Percentiles rank a stretch among this genome's conserved stretches.
Conservation (phyloP, 2,113 vertebrate genomes). For the Pyrgilauda ruficollis region DNA sequence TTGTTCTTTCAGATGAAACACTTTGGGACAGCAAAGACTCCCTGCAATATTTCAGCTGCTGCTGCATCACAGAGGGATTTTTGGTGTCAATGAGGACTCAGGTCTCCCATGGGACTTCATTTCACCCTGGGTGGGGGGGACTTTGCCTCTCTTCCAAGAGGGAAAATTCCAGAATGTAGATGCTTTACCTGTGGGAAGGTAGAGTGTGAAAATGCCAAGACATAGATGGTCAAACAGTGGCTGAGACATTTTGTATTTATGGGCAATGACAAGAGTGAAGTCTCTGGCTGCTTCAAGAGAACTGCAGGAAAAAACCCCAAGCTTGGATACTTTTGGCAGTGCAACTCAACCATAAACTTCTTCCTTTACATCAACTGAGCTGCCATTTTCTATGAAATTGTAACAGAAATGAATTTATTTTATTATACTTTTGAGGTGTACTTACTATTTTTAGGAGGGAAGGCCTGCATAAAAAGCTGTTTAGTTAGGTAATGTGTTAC, state of each 20-base stretch:
- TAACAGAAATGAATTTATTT: not conserved
- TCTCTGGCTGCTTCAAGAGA: not conserved
- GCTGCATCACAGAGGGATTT: not conserved
- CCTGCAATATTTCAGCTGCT: not conserved
- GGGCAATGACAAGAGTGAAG: not conserved
- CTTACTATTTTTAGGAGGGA: not conserved
- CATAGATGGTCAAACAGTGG: not conserved
- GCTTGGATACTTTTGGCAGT: not conserved
- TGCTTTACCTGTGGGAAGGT: not conserved
- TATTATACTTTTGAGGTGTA: not conserved
- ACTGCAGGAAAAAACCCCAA: fast-evolving
- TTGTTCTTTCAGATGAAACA: not conserved
- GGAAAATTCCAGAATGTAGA: not conserved
- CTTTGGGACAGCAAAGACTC: not conserved
- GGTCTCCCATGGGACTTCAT: not conserved
- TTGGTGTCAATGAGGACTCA: not conserved
- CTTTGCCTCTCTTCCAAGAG: not conserved
- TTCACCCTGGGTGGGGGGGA: not conserved
- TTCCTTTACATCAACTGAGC: not conserved
- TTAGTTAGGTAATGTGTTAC: not conserved
- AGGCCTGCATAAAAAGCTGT: not conserved
- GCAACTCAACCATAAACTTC: not conserved
- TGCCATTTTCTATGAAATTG: not conserved
- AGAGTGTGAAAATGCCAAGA: not conserved
- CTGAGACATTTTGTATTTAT: not conserved